Conservation (phyloP, 2,113 vertebrate species). For the Irena cyanogastra region DNA sequence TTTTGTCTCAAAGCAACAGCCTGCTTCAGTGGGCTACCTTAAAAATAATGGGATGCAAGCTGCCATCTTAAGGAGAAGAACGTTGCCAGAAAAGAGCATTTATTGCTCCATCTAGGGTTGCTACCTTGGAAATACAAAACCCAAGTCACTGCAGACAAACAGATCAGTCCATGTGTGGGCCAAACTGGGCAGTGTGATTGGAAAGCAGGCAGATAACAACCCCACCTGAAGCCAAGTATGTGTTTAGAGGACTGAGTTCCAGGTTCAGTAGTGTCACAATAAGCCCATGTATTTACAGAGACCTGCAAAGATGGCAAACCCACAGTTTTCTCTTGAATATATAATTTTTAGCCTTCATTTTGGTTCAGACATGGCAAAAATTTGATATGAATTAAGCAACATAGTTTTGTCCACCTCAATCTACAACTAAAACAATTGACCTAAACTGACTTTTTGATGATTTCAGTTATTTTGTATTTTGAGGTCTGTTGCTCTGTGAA, state of each 20-base stretch:
- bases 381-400: neutral
- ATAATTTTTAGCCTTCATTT: neutral
- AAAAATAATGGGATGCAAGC: conserved; percentile 19
- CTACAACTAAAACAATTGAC: neutral
- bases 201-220: conserved; percentile 40
- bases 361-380: neutral
- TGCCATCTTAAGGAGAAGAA: conserved; percentile 53
- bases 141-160: conserved; percentile 54
- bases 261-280: conserved; percentile 7
- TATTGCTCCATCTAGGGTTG: conserved; percentile 45
- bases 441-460: neutral
- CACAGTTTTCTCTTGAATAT: neutral
- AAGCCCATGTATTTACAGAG: neutral
- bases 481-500: neutral
- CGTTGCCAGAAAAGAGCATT: conserved; percentile 15
- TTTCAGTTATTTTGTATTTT: neutral
- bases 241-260: conserved; percentile 35
- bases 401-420: neutral
- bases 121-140: conserved; percentile 53
- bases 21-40: conserved; percentile 22
- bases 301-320: neutral
- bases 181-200: conserved; percentile 31
- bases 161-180: conserved; percentile 11
- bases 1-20: neutral
- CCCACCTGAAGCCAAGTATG: conserved; percentile 44